phyloP scores from a whole-genome alignment of 2,113 vertebrate genomes.

The Gracilinanus agilis region DNA sequence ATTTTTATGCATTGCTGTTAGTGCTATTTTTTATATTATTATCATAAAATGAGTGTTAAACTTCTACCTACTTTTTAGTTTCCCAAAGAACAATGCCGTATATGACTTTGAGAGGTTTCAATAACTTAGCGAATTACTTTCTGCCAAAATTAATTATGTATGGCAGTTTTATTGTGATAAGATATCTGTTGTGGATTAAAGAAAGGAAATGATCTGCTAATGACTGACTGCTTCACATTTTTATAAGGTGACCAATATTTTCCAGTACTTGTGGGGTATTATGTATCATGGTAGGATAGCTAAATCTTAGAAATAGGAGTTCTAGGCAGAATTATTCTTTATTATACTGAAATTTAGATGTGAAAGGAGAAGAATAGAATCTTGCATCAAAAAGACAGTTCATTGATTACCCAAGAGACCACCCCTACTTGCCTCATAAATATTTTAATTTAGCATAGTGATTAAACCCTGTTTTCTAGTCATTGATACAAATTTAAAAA shows the following conservation, averaged over 20 bases:
- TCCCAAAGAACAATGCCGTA: neutral
- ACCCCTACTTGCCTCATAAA: conserved; percentile 8
- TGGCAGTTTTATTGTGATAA: conserved; percentile 55
- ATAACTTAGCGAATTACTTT: neutral
- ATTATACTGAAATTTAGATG: conserved; percentile 14
- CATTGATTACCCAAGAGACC: neutral
- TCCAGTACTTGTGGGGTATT: neutral
- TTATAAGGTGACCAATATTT: neutral
- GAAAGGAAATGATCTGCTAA: neutral
- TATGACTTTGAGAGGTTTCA: conserved; percentile 3
- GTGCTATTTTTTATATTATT: conserved; percentile 14
- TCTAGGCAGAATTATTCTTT: neutral
- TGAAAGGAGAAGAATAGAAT: neutral
- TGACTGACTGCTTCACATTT: neutral
- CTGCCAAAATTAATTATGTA: neutral
- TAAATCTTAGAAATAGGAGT: neutral
- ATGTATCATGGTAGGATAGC: neutral
- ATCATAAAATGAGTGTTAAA: conserved; percentile 2
- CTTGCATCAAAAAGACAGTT: conserved; percentile 18
- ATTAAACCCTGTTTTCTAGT: conserved; percentile 29
- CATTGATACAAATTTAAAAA: conserved; percentile 26
- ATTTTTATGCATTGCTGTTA: neutral
- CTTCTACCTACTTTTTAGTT: conserved; percentile 29
- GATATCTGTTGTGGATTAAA: conserved; percentile 41
- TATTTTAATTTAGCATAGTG: conserved; percentile 27